Base-by-base conservation (phyloP, 2,113 vertebrate genomes). In the Cheirogaleus medius region DNA sequence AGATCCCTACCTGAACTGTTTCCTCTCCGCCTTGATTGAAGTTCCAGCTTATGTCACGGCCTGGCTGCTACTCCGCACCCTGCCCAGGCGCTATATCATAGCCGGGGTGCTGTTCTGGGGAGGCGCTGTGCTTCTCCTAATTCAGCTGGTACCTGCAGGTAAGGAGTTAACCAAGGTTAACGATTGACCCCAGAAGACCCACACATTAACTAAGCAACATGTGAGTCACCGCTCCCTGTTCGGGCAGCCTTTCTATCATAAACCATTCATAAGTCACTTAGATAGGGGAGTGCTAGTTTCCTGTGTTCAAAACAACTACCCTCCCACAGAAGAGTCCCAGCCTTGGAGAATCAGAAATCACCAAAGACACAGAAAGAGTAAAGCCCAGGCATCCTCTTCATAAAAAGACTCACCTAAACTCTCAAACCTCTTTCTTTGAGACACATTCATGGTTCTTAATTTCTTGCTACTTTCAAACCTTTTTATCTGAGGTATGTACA, bases 21-120 rank as follows among this genome's bases (percentile, higher is more conserved):
- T 99, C 98, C 98, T 99, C 94, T 99, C 99, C 0, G 99, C 99
- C 39, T 71, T 99, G 86, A 99, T 99, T n/a, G 99, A 99, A 96
- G 98, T 99, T 9, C 99, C 99, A 3, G 99, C 99, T 3, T 99
- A 99, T 3, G 11, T 98, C 58, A 97, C 99, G 13, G 99, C 99
- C 18, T 99, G 99, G 99, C 97, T 99, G 32, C 98, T 99, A 66
- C 99, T 99, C 32, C 99, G 98, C 88, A 99, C 78, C 86, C 97
- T 98, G 21, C 98, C 99, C 20, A 98, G 99, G 23, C 98, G 99
- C 29, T 98, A 99, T 74, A 98, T 98, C 54, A 97, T 99, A 13
- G 98, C 98, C 29, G 98, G 98, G n/a, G 98, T 98, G 1, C 97
- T 99, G 8, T 97, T 99, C 44, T 58, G 98, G 5, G 99, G 99